Evolutionary conservation across 2,888 invertebrate genomes (phyloP).

Genomic region (Drosophila gaucha): DNA sequence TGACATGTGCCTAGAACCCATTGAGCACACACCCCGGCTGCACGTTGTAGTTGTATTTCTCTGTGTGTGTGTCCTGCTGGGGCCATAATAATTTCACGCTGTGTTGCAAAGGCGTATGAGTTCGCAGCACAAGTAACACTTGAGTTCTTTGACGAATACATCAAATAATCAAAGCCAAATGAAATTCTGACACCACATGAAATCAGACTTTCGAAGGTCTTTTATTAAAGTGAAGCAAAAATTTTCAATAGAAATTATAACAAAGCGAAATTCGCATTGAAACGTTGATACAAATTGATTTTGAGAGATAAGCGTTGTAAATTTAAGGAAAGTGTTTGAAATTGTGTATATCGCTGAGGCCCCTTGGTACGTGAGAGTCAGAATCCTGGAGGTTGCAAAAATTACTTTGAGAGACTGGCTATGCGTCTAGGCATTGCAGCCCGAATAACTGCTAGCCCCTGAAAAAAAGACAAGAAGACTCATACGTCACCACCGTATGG

Average conservation of each 20-base stretch:
- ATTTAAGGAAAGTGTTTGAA: no score
- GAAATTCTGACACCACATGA: slow-evolving; percentile 9
- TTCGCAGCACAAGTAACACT: slow-evolving; percentile 2
- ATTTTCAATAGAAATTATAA: no score
- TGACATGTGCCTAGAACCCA: slow-evolving; percentile 64
- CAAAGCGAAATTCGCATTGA: neutral
- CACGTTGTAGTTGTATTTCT: slow-evolving; percentile 21
- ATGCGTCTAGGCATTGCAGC: no score
- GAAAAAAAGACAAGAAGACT: no score
- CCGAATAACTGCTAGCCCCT: no score
- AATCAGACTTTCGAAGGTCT: slow-evolving; percentile 5
- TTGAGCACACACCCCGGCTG: slow-evolving; percentile 42
- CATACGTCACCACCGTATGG: no score
- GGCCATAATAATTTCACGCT: slow-evolving; percentile 66
- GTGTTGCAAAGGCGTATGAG: slow-evolving; percentile 37
- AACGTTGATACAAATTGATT: neutral
- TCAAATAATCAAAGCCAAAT: slow-evolving; percentile 27
- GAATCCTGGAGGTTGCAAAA: no score
- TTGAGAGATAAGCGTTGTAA: no score
- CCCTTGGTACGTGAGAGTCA: no score
- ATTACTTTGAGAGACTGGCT: no score
- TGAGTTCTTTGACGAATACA: slow-evolving; percentile 1
- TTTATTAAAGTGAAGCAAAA: neutral
- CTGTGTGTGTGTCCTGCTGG: slow-evolving; percentile 46
- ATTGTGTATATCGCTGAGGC: no score